A percentile compares a stretch with the other conserved stretches of the same genome.
Conservation (phyloP, 2,888 invertebrate genomes). For the Halictus ligatus region DNA sequence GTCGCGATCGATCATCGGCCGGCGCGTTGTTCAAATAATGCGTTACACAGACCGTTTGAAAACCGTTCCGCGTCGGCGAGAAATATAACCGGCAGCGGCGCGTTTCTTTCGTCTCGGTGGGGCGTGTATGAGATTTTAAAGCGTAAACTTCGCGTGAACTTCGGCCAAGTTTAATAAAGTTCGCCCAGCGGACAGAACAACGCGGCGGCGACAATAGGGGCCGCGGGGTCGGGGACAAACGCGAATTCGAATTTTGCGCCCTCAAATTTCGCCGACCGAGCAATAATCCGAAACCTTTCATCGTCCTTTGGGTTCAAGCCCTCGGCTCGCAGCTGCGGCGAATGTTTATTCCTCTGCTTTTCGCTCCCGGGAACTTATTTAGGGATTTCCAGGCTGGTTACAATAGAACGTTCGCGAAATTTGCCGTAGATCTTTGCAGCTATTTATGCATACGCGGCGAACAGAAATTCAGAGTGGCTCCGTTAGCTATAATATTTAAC, state of each 20-base stretch:
- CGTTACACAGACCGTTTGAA: neutral
- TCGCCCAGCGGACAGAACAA: neutral
- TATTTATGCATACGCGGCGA: neutral
- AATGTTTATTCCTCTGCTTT: neutral
- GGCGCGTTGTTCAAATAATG: neutral
- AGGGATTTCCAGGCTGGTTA: neutral
- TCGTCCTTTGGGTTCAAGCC: neutral
- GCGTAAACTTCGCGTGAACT: slow-evolving; percentile 8
- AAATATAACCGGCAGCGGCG: neutral
- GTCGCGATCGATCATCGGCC: too few species aligned
- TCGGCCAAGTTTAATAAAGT: neutral
- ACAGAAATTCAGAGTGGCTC: too few species aligned
- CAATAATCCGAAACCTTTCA: neutral
- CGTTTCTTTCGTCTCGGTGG: slow-evolving; percentile 1
- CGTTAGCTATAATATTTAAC: too few species aligned
- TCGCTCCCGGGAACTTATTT: neutral
- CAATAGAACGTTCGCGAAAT: neutral
- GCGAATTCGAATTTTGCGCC: neutral
- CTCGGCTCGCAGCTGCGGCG: neutral
- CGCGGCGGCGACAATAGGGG: neutral
- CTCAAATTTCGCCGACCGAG: neutral
- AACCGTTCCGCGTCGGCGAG: neutral
- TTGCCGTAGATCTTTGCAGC: neutral
- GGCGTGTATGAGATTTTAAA: slow-evolving; percentile 6
- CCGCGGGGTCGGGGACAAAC: neutral